Evolutionary conservation across 2,888 invertebrate species (phyloP).

Genomic region (Leptinotarsa peninsularis): DNA sequence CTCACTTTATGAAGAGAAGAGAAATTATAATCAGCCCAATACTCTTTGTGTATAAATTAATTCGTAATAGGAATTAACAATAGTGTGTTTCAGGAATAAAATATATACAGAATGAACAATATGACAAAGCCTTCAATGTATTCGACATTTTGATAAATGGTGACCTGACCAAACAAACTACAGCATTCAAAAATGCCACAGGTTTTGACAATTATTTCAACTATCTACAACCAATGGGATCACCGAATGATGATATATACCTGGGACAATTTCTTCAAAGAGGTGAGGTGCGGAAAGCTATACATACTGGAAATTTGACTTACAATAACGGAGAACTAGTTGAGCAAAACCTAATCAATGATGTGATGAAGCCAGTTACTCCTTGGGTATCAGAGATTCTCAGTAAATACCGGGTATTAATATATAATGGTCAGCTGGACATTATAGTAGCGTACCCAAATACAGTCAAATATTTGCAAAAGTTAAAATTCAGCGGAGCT

Average conservation of each 20-base stretch:
- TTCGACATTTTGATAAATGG: slow-evolving; percentile 81
- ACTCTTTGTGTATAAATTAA: no score
- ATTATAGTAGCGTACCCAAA: slow-evolving; percentile 87
- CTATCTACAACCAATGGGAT: slow-evolving; percentile 73
- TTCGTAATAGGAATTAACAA: neutral
- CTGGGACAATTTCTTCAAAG: slow-evolving; percentile 66
- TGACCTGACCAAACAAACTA: slow-evolving; percentile 70
- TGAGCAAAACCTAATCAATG: slow-evolving; percentile 44
- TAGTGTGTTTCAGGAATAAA: slow-evolving; percentile 51
- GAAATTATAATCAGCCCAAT: no score
- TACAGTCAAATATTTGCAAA: slow-evolving; percentile 80
- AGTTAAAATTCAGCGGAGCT: slow-evolving; percentile 76
- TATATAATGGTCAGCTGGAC: slow-evolving; percentile 80
- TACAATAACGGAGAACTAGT: slow-evolving; percentile 39
- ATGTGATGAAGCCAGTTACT: slow-evolving; percentile 50
- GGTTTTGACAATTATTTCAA: slow-evolving; percentile 83
- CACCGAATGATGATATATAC: slow-evolving; percentile 53
- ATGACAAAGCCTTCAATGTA: slow-evolving; percentile 76
- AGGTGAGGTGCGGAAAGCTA: slow-evolving; percentile 73
- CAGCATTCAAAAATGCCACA: slow-evolving; percentile 78
- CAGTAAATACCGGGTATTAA: slow-evolving; percentile 71
- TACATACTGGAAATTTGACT: slow-evolving; percentile 85
- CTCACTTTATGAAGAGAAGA: no score
- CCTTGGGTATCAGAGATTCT: slow-evolving; percentile 69
- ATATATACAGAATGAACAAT: slow-evolving; percentile 75